phyloP scores from a whole-genome alignment of 92 coral and sea anemone genomes.

The Siderastrea radians region DNA sequence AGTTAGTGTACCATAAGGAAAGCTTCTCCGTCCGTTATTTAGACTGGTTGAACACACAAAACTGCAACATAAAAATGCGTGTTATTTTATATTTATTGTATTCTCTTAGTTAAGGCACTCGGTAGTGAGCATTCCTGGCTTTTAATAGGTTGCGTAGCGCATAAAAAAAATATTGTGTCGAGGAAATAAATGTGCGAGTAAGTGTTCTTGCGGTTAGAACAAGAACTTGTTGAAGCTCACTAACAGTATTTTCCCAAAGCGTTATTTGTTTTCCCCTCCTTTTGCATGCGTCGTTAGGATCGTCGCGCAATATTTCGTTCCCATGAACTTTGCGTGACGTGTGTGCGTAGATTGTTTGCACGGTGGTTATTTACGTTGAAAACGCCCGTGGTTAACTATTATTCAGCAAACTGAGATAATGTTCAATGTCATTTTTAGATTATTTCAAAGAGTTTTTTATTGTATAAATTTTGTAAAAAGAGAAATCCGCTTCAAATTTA shows the following conservation, averaged over 20 bases:
- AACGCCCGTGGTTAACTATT: background rate
- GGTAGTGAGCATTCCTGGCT: conserved; percentile 1
- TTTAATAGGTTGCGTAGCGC: conserved; percentile 29
- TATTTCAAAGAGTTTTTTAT: conserved; percentile 6
- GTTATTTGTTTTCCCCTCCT: background rate
- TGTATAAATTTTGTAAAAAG: conserved; percentile 8
- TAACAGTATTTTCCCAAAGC: background rate
- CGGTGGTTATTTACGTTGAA: background rate
- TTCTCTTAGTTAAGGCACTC: no score
- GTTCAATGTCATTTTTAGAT: background rate
- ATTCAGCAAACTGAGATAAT: background rate
- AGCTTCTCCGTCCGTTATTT: no score
- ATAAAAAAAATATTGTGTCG: background rate
- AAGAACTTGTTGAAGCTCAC: no score
- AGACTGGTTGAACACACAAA: no score
- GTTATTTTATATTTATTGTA: no score
- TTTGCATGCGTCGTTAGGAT: background rate
- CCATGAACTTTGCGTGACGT: background rate
- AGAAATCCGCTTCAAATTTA: background rate
- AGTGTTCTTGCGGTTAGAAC: background rate
- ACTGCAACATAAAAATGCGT: no score
- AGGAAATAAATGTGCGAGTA: background rate
- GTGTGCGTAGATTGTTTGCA: no score
- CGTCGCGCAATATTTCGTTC: background rate
- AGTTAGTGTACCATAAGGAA: no score